Base-by-base conservation (phyloP, 1,140 invertebrate species). In the Brachionus koreanus region DNA sequence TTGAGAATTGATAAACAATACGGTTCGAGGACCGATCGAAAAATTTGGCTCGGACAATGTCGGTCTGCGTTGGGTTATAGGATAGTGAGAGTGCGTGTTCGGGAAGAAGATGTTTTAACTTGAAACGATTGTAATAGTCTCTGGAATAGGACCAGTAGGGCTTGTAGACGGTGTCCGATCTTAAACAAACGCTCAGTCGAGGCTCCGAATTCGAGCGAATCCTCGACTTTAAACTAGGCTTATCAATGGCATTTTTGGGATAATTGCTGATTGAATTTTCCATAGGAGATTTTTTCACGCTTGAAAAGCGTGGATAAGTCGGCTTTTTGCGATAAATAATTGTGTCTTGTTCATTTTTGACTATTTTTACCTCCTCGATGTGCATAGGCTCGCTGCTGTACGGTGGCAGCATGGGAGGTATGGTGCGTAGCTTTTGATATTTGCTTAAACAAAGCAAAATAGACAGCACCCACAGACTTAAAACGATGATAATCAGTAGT, bases 341-440 rank as follows among this genome's bases (percentile, higher is more conserved):
- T 25, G 69, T 74, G 42, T 74, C 69, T 39, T 74, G 69, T 46
- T 74, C 69, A 19, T 74, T 25, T 46, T 74, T 74, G 39, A 74
- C 69, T 74, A 74, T 74, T 74, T 74, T 74, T 0, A 74, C 69
- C 13, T 74, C 76, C 33, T 79, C 76, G 23, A 79, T 79, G 39
- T 79, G 76, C 76, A 79, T 79, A 19, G 76, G 76, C 23, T 61
- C 49, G 13, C 37, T 35, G 75, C 12, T 57, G 37, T 79, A 79
- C 13, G 61, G 43, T 12, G 75, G 76, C 10, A 79, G 57, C 61
- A 79, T 79, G 19, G 76, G 76, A 19, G 49, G 76, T 25, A 79
- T 61, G 12, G 29, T 33, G 52, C 76, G 46, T 23, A 79, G 16
- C n/a, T 79, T 79, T 79, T 79, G 46, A 49, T 79, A 79, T 25